Evolutionary conservation across 2,113 vertebrate species (phyloP).

Genomic region (Odocoileus hemionus): DNA sequence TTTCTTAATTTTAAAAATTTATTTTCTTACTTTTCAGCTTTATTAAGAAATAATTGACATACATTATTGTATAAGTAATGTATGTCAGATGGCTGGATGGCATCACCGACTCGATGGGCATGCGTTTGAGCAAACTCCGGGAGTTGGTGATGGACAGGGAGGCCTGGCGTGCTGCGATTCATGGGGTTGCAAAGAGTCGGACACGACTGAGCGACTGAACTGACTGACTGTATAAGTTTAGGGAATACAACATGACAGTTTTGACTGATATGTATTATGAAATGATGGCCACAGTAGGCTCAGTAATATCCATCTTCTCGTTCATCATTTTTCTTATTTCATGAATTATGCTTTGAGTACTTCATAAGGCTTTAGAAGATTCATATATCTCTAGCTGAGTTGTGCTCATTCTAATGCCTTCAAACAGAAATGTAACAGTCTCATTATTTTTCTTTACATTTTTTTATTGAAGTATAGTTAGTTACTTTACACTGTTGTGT

Average conservation of each 20-base stretch:
- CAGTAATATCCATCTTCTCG: background rate
- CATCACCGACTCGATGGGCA: too few species aligned
- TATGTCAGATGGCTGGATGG: too few species aligned
- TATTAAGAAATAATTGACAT: background rate
- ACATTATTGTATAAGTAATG: background rate
- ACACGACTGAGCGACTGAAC: too few species aligned
- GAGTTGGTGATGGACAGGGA: too few species aligned
- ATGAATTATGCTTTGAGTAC: background rate
- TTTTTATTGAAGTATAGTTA: background rate
- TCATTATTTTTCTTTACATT: background rate
- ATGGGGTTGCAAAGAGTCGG: too few species aligned
- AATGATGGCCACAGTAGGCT: background rate
- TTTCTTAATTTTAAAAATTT: background rate
- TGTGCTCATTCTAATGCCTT: background rate
- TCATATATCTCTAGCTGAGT: background rate
- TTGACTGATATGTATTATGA: background rate
- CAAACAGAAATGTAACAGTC: background rate
- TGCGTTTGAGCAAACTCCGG: too few species aligned
- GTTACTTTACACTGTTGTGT: background rate
- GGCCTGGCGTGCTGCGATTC: too few species aligned
- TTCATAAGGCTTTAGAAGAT: background rate
- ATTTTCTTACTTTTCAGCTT: background rate
- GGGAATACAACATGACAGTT: background rate
- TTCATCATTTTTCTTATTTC: background rate
- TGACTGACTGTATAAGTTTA: too few species aligned